phyloP scores from a whole-genome alignment of 2,888 invertebrate genomes.

The Andrena flavipes region DNA sequence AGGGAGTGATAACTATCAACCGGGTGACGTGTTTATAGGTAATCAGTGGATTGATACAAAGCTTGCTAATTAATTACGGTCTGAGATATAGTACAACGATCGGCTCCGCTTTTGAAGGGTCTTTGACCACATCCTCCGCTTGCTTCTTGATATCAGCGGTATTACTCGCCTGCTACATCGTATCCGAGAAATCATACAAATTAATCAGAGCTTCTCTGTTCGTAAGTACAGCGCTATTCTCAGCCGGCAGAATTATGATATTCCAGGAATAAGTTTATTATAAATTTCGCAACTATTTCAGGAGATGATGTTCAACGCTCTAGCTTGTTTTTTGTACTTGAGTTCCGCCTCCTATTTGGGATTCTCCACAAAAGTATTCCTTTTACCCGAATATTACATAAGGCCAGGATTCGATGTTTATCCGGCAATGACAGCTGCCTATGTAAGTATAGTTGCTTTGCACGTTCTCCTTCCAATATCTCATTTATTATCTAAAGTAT shows the following conservation, averaged over 20 bases:
- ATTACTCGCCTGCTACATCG: conserved; percentile 91
- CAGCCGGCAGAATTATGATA: no score
- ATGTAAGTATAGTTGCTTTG: conserved; percentile 88
- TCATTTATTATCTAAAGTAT: not conserved
- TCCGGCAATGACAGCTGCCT: conserved; percentile 95
- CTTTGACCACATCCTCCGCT: conserved; percentile 92
- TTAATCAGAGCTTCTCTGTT: conserved; percentile 93
- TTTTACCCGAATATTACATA: conserved; percentile 91
- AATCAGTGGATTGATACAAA: conserved; percentile 93
- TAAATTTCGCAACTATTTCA: conserved; percentile 83
- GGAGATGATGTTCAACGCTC: conserved; percentile 92
- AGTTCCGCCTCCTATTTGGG: conserved; percentile 93
- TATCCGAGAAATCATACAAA: conserved; percentile 91
- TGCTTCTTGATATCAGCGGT: conserved; percentile 92
- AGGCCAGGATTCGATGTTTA: conserved; percentile 92
- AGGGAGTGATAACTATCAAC: not conserved
- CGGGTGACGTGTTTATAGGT: conserved; percentile 85
- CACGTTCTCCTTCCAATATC: no score
- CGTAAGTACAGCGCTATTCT: conserved; percentile 87
- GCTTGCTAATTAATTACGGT: conserved; percentile 92
- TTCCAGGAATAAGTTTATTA: not conserved
- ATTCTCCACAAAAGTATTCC: conserved; percentile 91
- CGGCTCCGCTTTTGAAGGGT: conserved; percentile 92
- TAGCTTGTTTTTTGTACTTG: conserved; percentile 92
- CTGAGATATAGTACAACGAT: conserved; percentile 90